Evolutionary conservation across 2,113 vertebrate genomes (phyloP).

Genomic region (Syrmaticus mikado): DNA sequence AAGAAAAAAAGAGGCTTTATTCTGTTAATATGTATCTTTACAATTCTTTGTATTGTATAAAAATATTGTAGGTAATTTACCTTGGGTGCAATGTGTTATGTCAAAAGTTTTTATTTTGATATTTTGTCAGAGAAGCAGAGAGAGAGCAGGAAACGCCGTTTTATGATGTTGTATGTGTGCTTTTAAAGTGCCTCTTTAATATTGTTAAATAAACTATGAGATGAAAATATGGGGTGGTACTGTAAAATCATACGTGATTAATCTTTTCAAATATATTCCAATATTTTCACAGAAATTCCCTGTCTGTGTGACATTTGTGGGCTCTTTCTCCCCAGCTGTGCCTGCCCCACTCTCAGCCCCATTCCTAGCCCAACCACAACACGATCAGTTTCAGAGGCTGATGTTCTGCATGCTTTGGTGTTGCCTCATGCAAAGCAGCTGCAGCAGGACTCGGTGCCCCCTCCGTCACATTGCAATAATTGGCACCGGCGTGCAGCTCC

Average conservation of each 20-base stretch:
- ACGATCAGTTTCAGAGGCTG: background rate
- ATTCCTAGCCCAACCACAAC: background rate
- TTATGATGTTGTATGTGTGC: slow-evolving; percentile 86
- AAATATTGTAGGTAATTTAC: slow-evolving; percentile 89
- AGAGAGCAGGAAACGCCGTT: slow-evolving; percentile 81
- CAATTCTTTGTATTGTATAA: slow-evolving; percentile 85
- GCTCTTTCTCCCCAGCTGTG: background rate
- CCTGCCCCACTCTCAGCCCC: background rate
- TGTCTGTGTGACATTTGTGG: slow-evolving; percentile 8
- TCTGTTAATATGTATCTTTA: slow-evolving; percentile 91
- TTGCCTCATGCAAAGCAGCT: background rate
- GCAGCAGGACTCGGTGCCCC: background rate
- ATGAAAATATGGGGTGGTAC: slow-evolving; percentile 58
- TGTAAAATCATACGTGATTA: slow-evolving; percentile 59
- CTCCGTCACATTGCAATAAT: background rate
- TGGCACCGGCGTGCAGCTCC: background rate
- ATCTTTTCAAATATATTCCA: slow-evolving; percentile 76
- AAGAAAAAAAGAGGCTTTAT: slow-evolving; percentile 84
- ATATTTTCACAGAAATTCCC: slow-evolving; percentile 76
- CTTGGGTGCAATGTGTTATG: slow-evolving; percentile 91
- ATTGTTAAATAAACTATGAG: slow-evolving; percentile 71
- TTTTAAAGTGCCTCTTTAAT: slow-evolving; percentile 86
- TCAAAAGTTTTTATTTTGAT: slow-evolving; percentile 96
- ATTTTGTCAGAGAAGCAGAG: slow-evolving; percentile 87
- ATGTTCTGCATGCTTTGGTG: fast-evolving